Evolutionary conservation across 2,888 invertebrate genomes (phyloP).

Genomic region (Polymixis flavicincta): DNA sequence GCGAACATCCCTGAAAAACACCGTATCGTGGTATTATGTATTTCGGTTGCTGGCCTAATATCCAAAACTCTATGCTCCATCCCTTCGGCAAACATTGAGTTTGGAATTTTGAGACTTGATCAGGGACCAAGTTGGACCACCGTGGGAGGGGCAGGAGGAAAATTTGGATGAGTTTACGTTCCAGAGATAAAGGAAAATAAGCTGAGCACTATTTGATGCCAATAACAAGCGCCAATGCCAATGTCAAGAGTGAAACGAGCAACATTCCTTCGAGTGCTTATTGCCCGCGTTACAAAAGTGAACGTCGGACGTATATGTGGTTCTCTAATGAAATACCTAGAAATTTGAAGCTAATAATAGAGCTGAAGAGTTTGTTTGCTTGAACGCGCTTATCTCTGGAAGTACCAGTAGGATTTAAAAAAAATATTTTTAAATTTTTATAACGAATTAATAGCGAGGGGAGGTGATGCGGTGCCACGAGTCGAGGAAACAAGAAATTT

Average conservation of each 20-base stretch:
- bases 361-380: too few relatives aligned
- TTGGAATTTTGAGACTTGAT: background rate
- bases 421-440: too few relatives aligned
- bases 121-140: background rate
- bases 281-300: conserved; percentile 3
- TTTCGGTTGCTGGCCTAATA: too few relatives aligned
- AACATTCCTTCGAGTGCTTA: conserved; percentile 10
- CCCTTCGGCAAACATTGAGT: background rate
- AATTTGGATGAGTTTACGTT: background rate
- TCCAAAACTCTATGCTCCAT: background rate
- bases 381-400: too few relatives aligned
- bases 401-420: too few relatives aligned
- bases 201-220: background rate
- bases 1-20: too few relatives aligned
- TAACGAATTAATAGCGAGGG: too few relatives aligned
- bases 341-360: too few relatives aligned
- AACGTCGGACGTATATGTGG: background rate
- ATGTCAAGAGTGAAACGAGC: background rate
- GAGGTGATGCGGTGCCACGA: too few relatives aligned
- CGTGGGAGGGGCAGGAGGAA: background rate
- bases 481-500: too few relatives aligned
- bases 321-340: background rate
- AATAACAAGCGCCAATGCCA: too few relatives aligned
- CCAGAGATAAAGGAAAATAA: background rate
- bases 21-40: background rate